These are phyloP conservation scores for Triops longicaudatus DNA, from an alignment of 1,140 invertebrate genomes.

Conservation along the genomic window DNA sequence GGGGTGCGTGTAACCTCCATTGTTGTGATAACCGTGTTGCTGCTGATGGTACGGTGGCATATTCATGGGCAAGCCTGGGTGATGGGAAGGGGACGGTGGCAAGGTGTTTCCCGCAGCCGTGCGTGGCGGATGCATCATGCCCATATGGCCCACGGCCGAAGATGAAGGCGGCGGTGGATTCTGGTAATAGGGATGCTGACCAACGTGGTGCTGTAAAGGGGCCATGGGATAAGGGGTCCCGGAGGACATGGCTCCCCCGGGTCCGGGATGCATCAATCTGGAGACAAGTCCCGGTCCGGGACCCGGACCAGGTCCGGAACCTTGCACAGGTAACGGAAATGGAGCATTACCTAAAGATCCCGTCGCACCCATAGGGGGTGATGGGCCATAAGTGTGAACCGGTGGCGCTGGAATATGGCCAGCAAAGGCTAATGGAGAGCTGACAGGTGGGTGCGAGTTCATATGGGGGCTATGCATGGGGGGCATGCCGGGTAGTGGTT, in stretches of 20 bases:
- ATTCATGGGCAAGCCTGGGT: conserved; percentile 31
- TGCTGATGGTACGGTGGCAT: conserved; percentile 31
- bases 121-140: conserved; percentile 2
- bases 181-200: neutral
- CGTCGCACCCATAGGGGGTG: neutral
- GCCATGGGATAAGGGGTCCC: neutral
- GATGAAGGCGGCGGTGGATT: neutral
- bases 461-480: conserved; percentile 7
- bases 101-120: neutral
- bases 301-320: neutral
- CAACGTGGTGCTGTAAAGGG: conserved; percentile 7
- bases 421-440: neutral
- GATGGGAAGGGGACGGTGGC: conserved; percentile 19
- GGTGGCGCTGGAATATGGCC: neutral
- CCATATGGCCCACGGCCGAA: neutral
- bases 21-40: conserved; percentile 31
- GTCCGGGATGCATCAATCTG: neutral
- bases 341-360: neutral
- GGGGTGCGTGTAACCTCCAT: conserved; percentile 31
- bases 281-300: neutral
- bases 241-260: neutral
- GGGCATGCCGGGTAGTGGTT: conserved; percentile 5
- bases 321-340: conserved; percentile 2
- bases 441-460: conserved; percentile 2
- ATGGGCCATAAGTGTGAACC: neutral